These are phyloP conservation scores for Sesamia nonagrioides DNA, from an alignment of 1,140 invertebrate species.

Conservation along the genomic window DNA sequence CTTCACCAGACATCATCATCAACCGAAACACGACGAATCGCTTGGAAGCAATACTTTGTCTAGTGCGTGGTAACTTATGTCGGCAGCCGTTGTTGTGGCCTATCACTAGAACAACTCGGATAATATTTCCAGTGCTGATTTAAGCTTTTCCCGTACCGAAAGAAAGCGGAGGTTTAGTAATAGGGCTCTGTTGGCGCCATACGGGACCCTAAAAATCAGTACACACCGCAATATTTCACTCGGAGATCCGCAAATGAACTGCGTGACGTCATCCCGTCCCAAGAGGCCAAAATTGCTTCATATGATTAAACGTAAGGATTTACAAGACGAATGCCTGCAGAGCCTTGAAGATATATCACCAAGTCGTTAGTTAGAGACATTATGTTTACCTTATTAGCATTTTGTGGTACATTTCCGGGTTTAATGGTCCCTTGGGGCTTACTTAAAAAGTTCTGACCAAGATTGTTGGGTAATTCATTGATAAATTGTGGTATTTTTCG, in stretches of 20 bases:
- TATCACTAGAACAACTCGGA: no score
- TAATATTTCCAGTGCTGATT: no score
- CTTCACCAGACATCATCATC: no score
- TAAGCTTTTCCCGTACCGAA: no score
- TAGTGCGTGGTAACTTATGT: no score
- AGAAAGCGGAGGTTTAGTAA: no score
- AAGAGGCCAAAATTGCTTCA: constrained; percentile 3
- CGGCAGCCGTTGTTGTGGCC: no score
- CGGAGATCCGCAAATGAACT: constrained; percentile 16
- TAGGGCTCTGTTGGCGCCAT: no score
- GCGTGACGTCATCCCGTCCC: constrained; percentile 1
- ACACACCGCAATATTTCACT: background rate
- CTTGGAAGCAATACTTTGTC: no score
- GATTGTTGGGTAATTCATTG: background rate
- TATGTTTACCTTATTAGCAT: constrained; percentile 19
- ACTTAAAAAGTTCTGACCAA: background rate
- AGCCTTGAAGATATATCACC: constrained; percentile 14
- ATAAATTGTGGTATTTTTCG: background rate
- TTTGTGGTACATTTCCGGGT: background rate
- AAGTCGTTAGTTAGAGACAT: background rate
- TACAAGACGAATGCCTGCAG: constrained; percentile 16
- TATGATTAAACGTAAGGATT: constrained; percentile 36
- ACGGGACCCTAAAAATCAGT: background rate
- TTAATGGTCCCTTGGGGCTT: no score
- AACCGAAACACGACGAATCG: no score